A percentile compares a stretch with the other conserved stretches of the same genome.
Evolutionary conservation across 2,888 invertebrate species (phyloP).

Genomic region (Druceiella hillmani): DNA sequence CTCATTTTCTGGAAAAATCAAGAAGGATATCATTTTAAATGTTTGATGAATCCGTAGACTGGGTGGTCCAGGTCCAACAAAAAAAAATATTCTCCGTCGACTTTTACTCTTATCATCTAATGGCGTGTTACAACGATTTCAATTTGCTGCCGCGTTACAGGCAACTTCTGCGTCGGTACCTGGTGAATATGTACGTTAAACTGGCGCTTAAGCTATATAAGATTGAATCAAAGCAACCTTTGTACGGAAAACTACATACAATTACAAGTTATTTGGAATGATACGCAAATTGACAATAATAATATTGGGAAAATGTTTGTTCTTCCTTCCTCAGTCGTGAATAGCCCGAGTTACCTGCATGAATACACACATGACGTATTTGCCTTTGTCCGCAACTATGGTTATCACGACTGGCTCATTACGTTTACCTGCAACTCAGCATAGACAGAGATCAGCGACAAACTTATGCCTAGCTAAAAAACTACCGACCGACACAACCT

Average conservation of each 20-base stretch:
- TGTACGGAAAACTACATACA: slow-evolving; percentile 29
- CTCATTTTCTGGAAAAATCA: no score
- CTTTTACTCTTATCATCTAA: no score
- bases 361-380: slow-evolving; percentile 27
- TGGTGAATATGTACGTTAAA: no score
- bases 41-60: no score
- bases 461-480: slow-evolving; percentile 19
- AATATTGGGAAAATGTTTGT: slow-evolving; percentile 27
- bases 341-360: slow-evolving; percentile 25
- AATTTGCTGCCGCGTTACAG: no score
- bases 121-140: no score
- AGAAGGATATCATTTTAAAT: no score
- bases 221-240: slow-evolving; percentile 28
- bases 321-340: slow-evolving; percentile 27
- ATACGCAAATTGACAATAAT: slow-evolving; percentile 22
- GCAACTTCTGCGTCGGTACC: no score
- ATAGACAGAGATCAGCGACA: slow-evolving; percentile 26
- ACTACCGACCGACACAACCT: slow-evolving; percentile 27
- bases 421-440: slow-evolving; percentile 25
- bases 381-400: slow-evolving; percentile 29
- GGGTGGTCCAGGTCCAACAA: no score
- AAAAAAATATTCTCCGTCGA: no score
- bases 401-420: slow-evolving; percentile 25
- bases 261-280: slow-evolving; percentile 18
- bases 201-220: slow-evolving; percentile 26